Percentiles rank a stretch among this genome's conserved stretches.
These are phyloP conservation scores for Tadarida brasiliensis DNA, from an alignment of 2,797 vertebrate genomes.

Conservation along the genomic window DNA sequence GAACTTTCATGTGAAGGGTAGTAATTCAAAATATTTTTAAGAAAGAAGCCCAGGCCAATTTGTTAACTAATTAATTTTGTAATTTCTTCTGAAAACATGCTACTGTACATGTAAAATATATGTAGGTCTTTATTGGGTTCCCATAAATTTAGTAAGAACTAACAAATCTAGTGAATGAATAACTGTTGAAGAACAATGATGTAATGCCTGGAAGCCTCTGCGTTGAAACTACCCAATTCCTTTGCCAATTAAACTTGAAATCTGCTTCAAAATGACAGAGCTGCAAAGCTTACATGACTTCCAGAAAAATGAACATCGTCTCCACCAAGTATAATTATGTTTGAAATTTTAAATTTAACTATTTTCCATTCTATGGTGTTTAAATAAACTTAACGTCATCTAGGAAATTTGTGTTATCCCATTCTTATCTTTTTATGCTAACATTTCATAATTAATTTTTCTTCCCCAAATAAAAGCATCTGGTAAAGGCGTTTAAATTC, in stretches of 20 bases:
- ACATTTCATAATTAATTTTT: constrained; percentile 69
- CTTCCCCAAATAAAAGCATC: constrained; percentile 67
- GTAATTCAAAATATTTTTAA: constrained; percentile 29
- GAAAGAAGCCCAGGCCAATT: constrained; percentile 25
- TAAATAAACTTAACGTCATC: constrained; percentile 57
- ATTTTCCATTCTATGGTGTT: constrained; percentile 35
- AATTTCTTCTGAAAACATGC: constrained; percentile 67
- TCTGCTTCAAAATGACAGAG: constrained; percentile 27
- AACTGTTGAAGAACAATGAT: neutral
- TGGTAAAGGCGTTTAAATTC: constrained; percentile 72
- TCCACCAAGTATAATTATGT: constrained; percentile 25
- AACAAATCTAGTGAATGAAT: constrained; percentile 54
- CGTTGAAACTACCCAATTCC: neutral
- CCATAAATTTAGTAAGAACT: constrained; percentile 53
- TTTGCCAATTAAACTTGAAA: constrained; percentile 11
- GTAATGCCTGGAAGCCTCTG: constrained; percentile 38
- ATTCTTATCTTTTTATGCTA: constrained; percentile 66
- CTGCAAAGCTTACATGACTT: neutral
- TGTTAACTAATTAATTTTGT: constrained; percentile 35
- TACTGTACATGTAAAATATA: constrained; percentile 54
- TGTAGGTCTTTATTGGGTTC: neutral
- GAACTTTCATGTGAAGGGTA: neutral
- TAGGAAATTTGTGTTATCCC: constrained; percentile 55
- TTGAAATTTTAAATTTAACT: constrained; percentile 51
- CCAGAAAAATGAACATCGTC: constrained; percentile 34